These are phyloP conservation scores for Macrocentrus cingulum DNA, from an alignment of 1,140 invertebrate genomes.

Conservation along the genomic window DNA sequence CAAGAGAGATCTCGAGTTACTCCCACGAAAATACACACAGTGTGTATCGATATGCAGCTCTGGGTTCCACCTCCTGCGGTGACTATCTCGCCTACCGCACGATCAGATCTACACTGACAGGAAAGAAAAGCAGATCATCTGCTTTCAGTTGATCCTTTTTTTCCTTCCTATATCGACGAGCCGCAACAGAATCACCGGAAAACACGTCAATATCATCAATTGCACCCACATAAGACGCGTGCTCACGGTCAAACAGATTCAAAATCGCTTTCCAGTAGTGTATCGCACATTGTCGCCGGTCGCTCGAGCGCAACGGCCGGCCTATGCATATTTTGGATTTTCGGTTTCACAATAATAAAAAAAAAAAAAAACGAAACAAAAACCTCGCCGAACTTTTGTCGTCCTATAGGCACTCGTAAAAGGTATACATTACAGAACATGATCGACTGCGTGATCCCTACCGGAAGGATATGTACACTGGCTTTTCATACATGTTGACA, in stretches of 20 bases:
- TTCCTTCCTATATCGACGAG: not conserved
- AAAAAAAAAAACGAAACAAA: not conserved
- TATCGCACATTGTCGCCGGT: slow-evolving; percentile 32
- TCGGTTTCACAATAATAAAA: not conserved
- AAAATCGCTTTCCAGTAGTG: slow-evolving; percentile 13
- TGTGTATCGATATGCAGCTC: not conserved
- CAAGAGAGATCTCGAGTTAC: slow-evolving; percentile 32
- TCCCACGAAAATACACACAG: slow-evolving; percentile 27
- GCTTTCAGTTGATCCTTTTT: slow-evolving; percentile 12
- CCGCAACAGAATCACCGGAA: too few relatives aligned
- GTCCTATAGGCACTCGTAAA: not conserved
- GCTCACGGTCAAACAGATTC: slow-evolving; percentile 27
- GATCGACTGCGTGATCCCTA: not conserved
- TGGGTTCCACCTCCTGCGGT: slow-evolving; percentile 32
- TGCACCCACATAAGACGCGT: slow-evolving; percentile 6
- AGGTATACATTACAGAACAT: not conserved
- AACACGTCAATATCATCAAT: slow-evolving; percentile 4
- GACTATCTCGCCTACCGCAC: slow-evolving; percentile 24
- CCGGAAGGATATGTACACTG: not conserved
- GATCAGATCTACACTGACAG: slow-evolving; percentile 7
- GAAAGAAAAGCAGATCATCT: slow-evolving; percentile 15
- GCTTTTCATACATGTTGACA: slow-evolving; percentile 1
- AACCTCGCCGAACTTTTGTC: not conserved
- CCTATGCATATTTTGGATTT: slow-evolving; percentile 42
- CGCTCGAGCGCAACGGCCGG: slow-evolving; percentile 32